Evolutionary conservation across 2,113 vertebrate genomes (phyloP), one percentile per base, ranked within the genome.

Genomic region (Cephalopterus ornatus): DNA sequence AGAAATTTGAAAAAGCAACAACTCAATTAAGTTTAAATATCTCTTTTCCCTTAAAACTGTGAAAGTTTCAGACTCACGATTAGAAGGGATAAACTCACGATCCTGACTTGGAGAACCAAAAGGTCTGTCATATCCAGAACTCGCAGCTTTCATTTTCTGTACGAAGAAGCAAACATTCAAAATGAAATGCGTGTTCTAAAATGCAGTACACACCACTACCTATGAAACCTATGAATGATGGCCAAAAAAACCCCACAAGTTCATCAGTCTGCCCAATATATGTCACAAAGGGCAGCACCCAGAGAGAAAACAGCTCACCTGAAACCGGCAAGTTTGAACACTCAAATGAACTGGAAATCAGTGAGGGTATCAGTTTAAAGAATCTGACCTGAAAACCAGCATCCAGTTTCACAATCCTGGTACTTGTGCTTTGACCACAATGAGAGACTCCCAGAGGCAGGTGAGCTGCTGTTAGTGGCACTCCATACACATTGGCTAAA

Each of bases 381-480:
- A 61, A 50, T 33, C 95, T 97, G 77, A 98, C 98, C 98, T 98
- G 97, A 83, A 75, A 98, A 41, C 89, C 93, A 47, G 96, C 88
- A 96, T 97, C 93, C 88, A 97, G 19, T 32, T 98, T 58, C 19
- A 98, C 94, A 73, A 89, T 95, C 81, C 95, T 98, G 66, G 96
- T 88, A 8, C 93, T 97, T 44, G 77, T 82, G 24, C 83, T 91
- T 27, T 65, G 96, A 76, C 55, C 84, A 62, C 85, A 75, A 24
- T 46, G 44, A 16, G 53, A 91, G 33, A 97, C 96, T 63, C 96
- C 80, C 37, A 97, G 95, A 26, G 98, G 98, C 3, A 98, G 85
- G 62, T 98, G 98, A 86, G 98, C 95, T 41, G 95, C 76, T 35
- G 98, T 98, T 73, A 98, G 94, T 24, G 95, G 90, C 50, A 98